Conservation (phyloP, 2,888 invertebrate genomes). For the Oxycera nigricornis region DNA sequence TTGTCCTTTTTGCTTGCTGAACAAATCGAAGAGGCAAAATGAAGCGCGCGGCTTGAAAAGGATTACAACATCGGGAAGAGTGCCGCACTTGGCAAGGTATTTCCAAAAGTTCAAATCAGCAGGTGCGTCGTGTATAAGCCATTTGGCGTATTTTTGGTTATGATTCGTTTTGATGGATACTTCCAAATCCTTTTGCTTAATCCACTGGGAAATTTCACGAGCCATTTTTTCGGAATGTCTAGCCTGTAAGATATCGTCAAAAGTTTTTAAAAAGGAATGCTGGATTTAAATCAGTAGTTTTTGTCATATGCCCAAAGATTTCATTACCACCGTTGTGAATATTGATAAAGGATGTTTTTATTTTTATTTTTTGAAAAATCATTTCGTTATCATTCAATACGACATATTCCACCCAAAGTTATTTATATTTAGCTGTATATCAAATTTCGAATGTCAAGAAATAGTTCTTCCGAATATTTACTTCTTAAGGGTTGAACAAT, state of each 20-base stretch:
- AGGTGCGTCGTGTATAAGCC: slow-evolving; percentile 69
- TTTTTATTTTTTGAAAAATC: no score
- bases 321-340: no score
- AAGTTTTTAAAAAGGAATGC: no score
- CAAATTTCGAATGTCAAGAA: no score
- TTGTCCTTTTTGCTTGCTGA: neutral
- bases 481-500: no score
- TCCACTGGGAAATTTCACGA: neutral
- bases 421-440: no score
- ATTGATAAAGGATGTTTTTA: no score
- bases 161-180: neutral
- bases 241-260: neutral
- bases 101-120: slow-evolving; percentile 64
- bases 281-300: no score
- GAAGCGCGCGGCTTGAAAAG: slow-evolving; percentile 62
- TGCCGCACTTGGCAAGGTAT: slow-evolving; percentile 60
- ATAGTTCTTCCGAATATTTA: no score
- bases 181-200: neutral
- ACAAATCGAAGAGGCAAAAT: neutral
- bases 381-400: no score
- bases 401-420: no score
- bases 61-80: slow-evolving; percentile 66
- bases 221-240: neutral
- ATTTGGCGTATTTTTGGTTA: slow-evolving; percentile 62
- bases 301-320: no score